Evolutionary conservation across 2,797 vertebrate species (phyloP).

Genomic region (Acipenser oxyrinchus): DNA sequence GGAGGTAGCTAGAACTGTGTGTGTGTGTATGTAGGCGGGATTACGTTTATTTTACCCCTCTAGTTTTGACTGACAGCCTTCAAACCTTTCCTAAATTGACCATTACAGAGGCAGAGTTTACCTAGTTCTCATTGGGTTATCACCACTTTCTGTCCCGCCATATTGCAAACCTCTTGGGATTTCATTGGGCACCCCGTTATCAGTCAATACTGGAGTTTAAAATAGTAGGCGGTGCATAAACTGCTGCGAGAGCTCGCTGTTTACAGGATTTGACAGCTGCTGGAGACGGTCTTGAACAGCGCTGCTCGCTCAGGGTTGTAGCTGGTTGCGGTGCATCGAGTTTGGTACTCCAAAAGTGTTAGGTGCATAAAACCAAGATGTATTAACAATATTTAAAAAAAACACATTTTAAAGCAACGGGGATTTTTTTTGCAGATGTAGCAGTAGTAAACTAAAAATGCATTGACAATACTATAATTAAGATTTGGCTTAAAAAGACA

Average conservation of each 20-base stretch:
- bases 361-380: conserved; percentile 20
- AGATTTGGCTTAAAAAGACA: conserved; percentile 23
- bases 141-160: no score
- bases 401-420: not conserved
- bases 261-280: conserved; percentile 63
- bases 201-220: conserved; percentile 28
- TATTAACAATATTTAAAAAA: not conserved
- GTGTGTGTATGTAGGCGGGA: no score
- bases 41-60: no score
- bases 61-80: no score
- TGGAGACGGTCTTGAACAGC: conserved; percentile 54
- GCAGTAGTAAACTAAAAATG: conserved; percentile 19
- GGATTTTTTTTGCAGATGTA: not conserved
- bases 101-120: no score
- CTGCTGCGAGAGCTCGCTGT: conserved; percentile 57
- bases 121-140: no score
- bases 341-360: conserved; percentile 26
- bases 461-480: conserved; percentile 40
- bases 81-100: no score
- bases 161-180: no score
- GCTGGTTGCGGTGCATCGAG: conserved; percentile 18
- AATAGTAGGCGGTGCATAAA: conserved; percentile 43
- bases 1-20: no score
- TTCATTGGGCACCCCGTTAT: not conserved
- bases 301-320: conserved; percentile 32